These are phyloP conservation scores for Yponomeuta evonymella DNA, from an alignment of 2,888 invertebrate species.

Conservation along the genomic window DNA sequence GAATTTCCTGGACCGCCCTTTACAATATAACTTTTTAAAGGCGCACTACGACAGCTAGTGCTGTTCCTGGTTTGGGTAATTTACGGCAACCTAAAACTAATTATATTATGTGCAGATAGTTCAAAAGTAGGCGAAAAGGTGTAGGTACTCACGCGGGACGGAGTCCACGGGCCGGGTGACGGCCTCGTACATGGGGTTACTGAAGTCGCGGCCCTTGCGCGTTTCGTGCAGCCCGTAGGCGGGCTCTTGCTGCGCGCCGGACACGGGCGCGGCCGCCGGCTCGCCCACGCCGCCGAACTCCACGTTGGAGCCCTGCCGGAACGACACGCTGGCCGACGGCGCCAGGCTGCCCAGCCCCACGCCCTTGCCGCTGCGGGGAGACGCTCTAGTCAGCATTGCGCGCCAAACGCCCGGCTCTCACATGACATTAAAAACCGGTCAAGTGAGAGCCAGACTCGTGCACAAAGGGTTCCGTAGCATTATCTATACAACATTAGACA, in stretches of 20 bases:
- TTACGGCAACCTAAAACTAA: no score
- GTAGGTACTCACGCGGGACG: no score
- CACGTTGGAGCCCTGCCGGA: constrained; percentile 94
- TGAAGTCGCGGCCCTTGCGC: constrained; percentile 92
- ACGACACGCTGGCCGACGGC: constrained; percentile 93
- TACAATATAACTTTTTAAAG: no score
- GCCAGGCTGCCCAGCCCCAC: constrained; percentile 86
- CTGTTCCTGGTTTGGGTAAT: neutral
- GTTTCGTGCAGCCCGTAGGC: constrained; percentile 86
- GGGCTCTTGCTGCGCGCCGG: constrained; percentile 63
- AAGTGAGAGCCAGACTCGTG: no score
- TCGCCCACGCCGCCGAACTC: constrained; percentile 81
- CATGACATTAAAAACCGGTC: no score
- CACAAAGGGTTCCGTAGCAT: no score
- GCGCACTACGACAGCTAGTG: neutral
- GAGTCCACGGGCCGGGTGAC: constrained; percentile 75
- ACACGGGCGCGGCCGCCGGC: constrained; percentile 33
- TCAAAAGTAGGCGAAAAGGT: no score
- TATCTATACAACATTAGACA: no score
- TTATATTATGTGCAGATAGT: no score
- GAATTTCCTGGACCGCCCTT: no score
- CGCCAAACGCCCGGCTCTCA: no score
- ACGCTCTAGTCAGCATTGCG: no score
- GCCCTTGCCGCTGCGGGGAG: constrained; percentile 83
- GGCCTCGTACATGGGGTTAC: constrained; percentile 98